Evolutionary conservation across 92 coral and sea anemone species (phyloP).

Genomic region (Phymanthus crucifer): DNA sequence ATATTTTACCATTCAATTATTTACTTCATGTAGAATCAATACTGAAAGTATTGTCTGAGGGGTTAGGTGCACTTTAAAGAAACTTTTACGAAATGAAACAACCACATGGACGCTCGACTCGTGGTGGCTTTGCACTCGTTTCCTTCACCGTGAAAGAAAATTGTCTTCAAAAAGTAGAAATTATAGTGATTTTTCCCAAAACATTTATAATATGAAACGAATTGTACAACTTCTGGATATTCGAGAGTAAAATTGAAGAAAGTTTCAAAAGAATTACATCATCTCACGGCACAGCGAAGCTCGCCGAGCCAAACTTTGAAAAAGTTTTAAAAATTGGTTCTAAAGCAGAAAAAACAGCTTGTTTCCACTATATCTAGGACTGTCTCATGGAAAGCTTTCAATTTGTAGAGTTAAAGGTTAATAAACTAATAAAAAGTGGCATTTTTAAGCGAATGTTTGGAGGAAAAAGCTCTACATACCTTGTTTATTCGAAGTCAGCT

Average conservation of each 20-base stretch:
- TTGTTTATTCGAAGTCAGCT: not conserved
- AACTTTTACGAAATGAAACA: too few species aligned
- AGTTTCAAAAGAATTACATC: not conserved
- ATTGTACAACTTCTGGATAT: not conserved
- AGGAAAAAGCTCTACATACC: not conserved
- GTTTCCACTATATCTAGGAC: not conserved
- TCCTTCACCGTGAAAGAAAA: too few species aligned
- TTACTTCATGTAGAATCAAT: too few species aligned
- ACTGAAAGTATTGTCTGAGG: too few species aligned
- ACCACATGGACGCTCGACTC: too few species aligned
- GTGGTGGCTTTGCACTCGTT: too few species aligned
- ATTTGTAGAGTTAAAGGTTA: not conserved
- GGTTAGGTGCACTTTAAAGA: too few species aligned
- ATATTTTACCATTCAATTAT: too few species aligned
- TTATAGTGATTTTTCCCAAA: too few species aligned
- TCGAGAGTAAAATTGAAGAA: not conserved
- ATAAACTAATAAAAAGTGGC: not conserved
- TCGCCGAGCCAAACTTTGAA: not conserved
- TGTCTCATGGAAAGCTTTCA: not conserved
- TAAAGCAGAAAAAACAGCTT: not conserved
- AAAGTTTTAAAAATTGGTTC: not conserved
- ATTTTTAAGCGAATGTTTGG: not conserved
- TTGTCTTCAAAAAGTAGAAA: too few species aligned
- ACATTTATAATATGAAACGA: not conserved
- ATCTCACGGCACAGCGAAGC: not conserved